Conservation (phyloP, 2,113 vertebrate genomes). For the Drymodes brunneopygia region DNA sequence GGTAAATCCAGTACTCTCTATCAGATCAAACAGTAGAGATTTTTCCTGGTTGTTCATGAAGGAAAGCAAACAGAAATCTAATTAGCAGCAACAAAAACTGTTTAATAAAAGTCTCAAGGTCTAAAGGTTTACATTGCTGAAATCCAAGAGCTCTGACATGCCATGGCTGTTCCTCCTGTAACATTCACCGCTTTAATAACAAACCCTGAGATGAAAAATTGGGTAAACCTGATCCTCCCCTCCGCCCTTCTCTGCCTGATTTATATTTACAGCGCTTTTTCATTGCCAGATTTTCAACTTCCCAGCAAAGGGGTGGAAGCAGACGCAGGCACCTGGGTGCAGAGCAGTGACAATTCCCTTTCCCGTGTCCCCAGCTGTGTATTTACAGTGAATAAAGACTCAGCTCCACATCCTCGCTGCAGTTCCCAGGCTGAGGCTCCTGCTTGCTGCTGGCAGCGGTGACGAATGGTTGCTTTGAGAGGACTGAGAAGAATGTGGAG, state of each 20-base stretch:
- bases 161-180: background rate
- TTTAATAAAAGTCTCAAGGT: background rate
- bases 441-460: background rate
- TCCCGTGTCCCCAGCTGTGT: background rate
- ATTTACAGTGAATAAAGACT: background rate
- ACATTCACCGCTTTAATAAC: background rate
- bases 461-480: conserved; percentile 31
- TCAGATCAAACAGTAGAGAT: background rate
- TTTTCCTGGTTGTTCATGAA: background rate
- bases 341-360: background rate
- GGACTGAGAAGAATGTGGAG: conserved; percentile 48
- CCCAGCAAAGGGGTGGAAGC: background rate
- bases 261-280: background rate
- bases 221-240: background rate
- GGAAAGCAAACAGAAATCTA: conserved; percentile 24
- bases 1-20: background rate
- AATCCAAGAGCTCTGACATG: background rate
- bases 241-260: background rate
- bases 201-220: conserved; percentile 4
- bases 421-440: background rate
- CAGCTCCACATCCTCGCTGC: background rate
- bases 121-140: background rate
- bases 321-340: background rate
- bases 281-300: background rate
- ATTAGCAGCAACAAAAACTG: background rate